Evolutionary conservation across 2,113 vertebrate genomes (phyloP).

Genomic region (Sander lucioperca): DNA sequence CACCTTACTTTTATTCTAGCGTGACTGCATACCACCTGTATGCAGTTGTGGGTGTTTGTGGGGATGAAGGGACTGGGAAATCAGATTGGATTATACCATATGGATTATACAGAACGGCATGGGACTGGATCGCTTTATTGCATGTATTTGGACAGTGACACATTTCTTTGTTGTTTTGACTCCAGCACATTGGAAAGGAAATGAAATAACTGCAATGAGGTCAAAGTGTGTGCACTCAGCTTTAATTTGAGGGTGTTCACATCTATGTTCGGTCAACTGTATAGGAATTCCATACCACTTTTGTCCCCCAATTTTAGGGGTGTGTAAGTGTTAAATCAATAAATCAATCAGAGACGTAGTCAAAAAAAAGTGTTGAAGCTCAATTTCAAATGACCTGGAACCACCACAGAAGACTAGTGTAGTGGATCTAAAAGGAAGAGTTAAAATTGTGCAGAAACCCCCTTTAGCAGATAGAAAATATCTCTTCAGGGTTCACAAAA

Average conservation of each 20-base stretch:
- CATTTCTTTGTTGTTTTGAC: constrained; percentile 6
- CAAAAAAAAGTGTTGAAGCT: neutral
- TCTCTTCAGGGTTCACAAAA: neutral
- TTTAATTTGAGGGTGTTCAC: neutral
- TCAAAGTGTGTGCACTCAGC: neutral
- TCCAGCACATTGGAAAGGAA: constrained; percentile 23
- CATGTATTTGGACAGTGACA: constrained; percentile 8
- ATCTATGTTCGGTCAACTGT: neutral
- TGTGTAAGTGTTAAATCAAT: no score
- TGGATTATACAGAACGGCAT: constrained; percentile 38
- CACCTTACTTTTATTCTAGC: neutral
- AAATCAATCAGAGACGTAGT: neutral
- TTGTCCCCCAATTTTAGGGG: neutral
- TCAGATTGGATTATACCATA: constrained; percentile 53
- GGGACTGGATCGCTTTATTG: constrained; percentile 4
- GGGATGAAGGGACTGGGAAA: constrained; percentile 14
- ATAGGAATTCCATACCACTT: neutral
- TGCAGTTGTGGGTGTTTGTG: constrained; percentile 48
- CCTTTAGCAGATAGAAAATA: neutral
- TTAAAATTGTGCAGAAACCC: neutral
- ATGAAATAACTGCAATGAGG: constrained; percentile 2
- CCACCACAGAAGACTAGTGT: neutral
- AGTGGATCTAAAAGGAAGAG: neutral
- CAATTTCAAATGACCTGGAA: neutral
- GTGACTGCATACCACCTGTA: constrained; percentile 9